Base-by-base conservation (phyloP, 2,888 invertebrate species). In the Acrobasis consociella region DNA sequence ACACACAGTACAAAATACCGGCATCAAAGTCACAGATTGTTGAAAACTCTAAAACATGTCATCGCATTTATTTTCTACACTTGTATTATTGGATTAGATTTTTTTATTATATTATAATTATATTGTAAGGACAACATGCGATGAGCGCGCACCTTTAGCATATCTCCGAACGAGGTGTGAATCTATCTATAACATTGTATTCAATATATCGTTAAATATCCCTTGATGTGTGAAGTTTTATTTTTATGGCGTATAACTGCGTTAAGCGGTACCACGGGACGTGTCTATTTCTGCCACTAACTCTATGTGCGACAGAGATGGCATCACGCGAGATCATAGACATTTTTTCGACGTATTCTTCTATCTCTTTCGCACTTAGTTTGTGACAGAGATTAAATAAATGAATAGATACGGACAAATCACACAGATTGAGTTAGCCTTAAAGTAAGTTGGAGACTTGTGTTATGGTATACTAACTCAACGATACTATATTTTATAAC, bases 111-210 rank as follows among this genome's bases (percentile, higher is more conserved):
- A 67, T 72, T 69, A 46, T 64, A 66, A 62, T 66, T 73, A 67
- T 61, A 55, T 22, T 62, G 16, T 63, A 65, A 62, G 65, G 65
- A 69, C 72, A 69, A 67, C 67, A 72, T 73, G 81, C 82, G 83
- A 81, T 73, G 78, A 83, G 72, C 85, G 83, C 86, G 81, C 86
- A 78, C 72, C 71, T 81, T 72, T 80, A 79, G 85, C 85, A 85
- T 86, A 86, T 87, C 86, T 69, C 70, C 77, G 74, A 77, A 72
- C 80, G 76, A 80, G 76, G 71, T 72, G 11, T 37, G 46, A 39
- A 9, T 60, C 62, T 62, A 9, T 60, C 62, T 62, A 49, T 31
- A 72, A 75, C 72, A 79, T 81, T 84, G 82, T 84, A 86, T 83
- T 77, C 76, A 79, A 81, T 86, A 87, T 85, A 86, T 82, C 82